Base-by-base conservation (phyloP, 2,113 vertebrate genomes). In the Procapra przewalskii region DNA sequence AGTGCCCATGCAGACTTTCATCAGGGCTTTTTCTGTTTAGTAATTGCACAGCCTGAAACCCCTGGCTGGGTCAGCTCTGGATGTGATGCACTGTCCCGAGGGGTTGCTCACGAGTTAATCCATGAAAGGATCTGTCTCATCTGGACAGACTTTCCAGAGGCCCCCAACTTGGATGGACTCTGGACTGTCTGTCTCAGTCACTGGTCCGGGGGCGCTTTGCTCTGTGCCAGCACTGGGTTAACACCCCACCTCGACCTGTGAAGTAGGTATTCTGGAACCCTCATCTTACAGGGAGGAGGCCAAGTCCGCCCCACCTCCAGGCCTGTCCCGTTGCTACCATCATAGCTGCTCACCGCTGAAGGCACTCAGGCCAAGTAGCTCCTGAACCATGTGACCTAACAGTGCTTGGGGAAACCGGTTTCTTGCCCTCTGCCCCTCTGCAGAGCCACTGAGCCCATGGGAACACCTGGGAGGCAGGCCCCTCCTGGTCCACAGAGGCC, bases 111-210 rank as follows among this genome's bases (percentile, higher is more conserved):
- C 2, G 1, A 50, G 25, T 62, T 59, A 29, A 43, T 43, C 43
- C 48, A 33, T 19, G 50, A 52, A 92, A 52, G 43, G 79, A 31
- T 3, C 19, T 19, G 2, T 17, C 10, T 75, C 3, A 0, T 75
- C 67, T 40, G n/a, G 23, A 77, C 23, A 75, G 67, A 27, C 40
- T 43, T 77, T 43, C 12, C 23, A 6, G 71, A 77, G 36, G 21
- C 36, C 23, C 54, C 36, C 19, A 11, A 1, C 62, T 48, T 15
- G 4, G 45, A 27, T 0, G 0, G 82, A 33, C 1, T 0, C 6
- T 27, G 45, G 48, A 54, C 50, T 2, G 0, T 13, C 10, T 8
- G 31, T 82, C 64, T 54, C 0, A 2, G 45, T 43, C 80, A 67
- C n/a, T 25, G 93, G 3, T 54, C 43, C 1, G 1, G 29, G 82